phyloP scores from a whole-genome alignment of 2,113 vertebrate genomes.

The Puffinus mauretanicus region DNA sequence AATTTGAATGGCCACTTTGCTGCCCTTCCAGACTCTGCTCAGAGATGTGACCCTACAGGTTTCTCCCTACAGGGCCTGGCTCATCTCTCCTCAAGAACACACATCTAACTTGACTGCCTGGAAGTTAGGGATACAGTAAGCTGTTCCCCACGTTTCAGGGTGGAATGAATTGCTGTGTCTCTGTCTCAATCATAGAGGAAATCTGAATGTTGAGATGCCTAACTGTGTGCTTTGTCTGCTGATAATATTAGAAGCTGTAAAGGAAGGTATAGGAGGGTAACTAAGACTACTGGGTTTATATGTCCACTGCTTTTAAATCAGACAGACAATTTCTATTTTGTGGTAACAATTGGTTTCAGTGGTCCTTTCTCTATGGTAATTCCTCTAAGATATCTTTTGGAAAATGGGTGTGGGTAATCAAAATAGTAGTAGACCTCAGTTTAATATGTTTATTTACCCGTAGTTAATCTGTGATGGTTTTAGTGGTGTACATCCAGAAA shows the following conservation, averaged over 20 bases:
- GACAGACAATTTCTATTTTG: background rate
- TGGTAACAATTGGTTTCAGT: background rate
- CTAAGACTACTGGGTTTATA: background rate
- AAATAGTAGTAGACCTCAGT: background rate
- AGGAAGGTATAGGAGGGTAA: background rate
- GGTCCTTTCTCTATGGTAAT: background rate
- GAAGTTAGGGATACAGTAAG: background rate
- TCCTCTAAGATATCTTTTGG: background rate
- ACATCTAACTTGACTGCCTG: background rate
- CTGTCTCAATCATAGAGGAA: background rate
- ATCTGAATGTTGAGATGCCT: background rate
- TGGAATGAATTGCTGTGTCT: background rate
- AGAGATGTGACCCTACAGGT: background rate
- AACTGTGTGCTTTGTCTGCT: background rate
- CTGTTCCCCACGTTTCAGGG: background rate
- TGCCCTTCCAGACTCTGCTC: background rate
- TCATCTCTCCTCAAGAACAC: background rate
- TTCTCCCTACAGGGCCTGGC: background rate
- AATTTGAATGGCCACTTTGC: background rate
- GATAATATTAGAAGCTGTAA: background rate
- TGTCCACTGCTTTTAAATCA: background rate
- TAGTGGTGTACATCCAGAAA: background rate
- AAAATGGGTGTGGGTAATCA: background rate
- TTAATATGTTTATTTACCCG: background rate
- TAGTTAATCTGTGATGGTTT: background rate